Percentiles rank a stretch among this genome's conserved stretches.
Conservation (phyloP, 2,888 invertebrate species). For the Opisthograptis luteolata region DNA sequence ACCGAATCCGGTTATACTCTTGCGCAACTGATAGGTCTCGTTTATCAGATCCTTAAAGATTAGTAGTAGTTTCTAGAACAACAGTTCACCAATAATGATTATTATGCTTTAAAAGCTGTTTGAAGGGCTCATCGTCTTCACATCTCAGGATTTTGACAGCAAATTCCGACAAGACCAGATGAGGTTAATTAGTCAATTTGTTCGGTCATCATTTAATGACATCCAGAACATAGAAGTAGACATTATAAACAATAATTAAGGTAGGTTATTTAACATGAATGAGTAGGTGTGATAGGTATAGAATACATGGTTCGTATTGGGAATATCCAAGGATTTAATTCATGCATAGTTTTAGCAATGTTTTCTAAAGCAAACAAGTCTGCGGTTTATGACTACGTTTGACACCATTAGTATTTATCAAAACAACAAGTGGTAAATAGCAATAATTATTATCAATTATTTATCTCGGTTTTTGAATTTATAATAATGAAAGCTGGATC, state of each 20-base stretch:
- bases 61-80: conserved; percentile 64
- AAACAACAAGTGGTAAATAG: background rate
- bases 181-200: too few relatives aligned
- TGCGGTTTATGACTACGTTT: conserved; percentile 45
- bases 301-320: conserved; percentile 37
- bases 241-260: conserved; percentile 3
- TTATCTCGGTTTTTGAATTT: conserved; percentile 21
- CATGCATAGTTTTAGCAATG: conserved; percentile 57
- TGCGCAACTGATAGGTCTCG: conserved; percentile 74
- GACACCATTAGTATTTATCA: conserved; percentile 8
- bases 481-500: too few relatives aligned
- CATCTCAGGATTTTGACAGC: too few relatives aligned
- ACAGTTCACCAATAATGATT: conserved; percentile 1
- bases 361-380: conserved; percentile 62
- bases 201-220: too few relatives aligned
- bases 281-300: conserved; percentile 5
- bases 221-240: too few relatives aligned
- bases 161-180: too few relatives aligned
- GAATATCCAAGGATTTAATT: conserved; percentile 72
- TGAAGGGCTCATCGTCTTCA: too few relatives aligned
- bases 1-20: conserved; percentile 71
- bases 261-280: conserved; percentile 5
- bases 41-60: conserved; percentile 75
- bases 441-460: conserved; percentile 15
- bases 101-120: background rate